A percentile compares a stretch with the other conserved stretches of the same genome.
phyloP scores from a whole-genome alignment of 2,797 vertebrate species.

The Podarcis lilfordi region DNA sequence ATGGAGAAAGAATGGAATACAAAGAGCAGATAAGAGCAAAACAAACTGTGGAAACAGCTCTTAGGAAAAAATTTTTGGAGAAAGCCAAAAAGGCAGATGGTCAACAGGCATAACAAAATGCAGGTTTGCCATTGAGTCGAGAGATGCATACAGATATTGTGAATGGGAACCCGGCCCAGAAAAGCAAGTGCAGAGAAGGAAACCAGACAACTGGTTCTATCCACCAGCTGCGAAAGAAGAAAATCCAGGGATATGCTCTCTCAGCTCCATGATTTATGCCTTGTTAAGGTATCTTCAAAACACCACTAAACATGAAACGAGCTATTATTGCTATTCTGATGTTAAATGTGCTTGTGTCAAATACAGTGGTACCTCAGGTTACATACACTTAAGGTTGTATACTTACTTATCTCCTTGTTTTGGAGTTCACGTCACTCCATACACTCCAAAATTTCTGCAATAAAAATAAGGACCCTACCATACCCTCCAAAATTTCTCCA shows the following conservation, averaged over 20 bases:
- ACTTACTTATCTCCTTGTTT: too few species aligned
- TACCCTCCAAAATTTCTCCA: too few species aligned
- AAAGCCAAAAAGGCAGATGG: slow-evolving; percentile 3
- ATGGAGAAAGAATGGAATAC: slow-evolving; percentile 1
- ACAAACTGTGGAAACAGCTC: slow-evolving; percentile 41
- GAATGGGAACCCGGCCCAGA: not conserved
- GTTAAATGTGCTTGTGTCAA: not conserved
- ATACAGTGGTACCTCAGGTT: too few species aligned
- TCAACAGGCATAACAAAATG: not conserved
- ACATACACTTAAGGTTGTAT: too few species aligned
- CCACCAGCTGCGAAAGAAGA: not conserved
- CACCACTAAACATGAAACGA: not conserved
- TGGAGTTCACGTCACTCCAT: too few species aligned
- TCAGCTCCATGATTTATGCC: not conserved
- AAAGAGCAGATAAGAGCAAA: slow-evolving; percentile 2
- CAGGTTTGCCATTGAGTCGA: slow-evolving; percentile 27
- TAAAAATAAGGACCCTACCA: too few species aligned
- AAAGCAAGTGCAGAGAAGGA: not conserved
- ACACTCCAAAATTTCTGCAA: too few species aligned
- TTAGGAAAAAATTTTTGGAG: not conserved
- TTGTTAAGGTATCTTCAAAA: not conserved
- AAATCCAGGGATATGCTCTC: not conserved
- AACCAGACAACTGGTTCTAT: not conserved
- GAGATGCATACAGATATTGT: not conserved
- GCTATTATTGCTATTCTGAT: not conserved